Evolutionary conservation across 1,140 invertebrate species (phyloP), one percentile per base, ranked within the genome.

Genomic region (Tetragnatha versicolor): DNA sequence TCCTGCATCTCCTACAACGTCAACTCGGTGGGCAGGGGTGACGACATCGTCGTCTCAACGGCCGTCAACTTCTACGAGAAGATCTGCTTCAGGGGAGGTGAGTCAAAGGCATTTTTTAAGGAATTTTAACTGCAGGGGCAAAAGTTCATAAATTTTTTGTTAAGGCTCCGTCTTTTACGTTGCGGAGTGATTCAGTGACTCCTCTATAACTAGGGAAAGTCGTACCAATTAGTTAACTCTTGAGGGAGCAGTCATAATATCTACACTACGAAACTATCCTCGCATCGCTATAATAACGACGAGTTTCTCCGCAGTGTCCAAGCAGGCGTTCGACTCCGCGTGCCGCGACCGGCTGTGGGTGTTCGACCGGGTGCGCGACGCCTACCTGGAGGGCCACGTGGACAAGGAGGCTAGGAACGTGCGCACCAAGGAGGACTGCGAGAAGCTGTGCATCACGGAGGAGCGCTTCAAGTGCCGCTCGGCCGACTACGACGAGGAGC

Each of bases 311-410:
- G n/a, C 22, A 80, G 76, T 83, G 27, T 69, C 73, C n/a, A 83
- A 81, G 70, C 49, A 72, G 55, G 86, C 79, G 17, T 86, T 86
- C 78, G 85, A 86, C 66, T 78, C 84, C 17, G 80, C 88, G 27
- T 88, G 88, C 75, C 86, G 87, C 14, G 87, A 88, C 73, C 83
- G 87, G 6, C 81, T 88, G 1, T 89, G 88, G 88, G 83, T 86
- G 17, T 88, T 89, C 81, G 88, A 89, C 68, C 76, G 88, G 35
- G 87, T 88, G 5, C 79, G 86, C 12, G 87, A 85, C 17, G 84
- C 87, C 17, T 86, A 82, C 76, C 76, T 88, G 31, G 87, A 88
- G 31, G 88, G 86, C 9, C 87, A 85, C 79, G 87, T 88, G 79
- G 86, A 88, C 81, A 86, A 85, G 66, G 85, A 86, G 60, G 82